These are phyloP conservation scores for Dusona sp. DNA, from an alignment of 2,888 invertebrate genomes.

Conservation along the genomic window DNA sequence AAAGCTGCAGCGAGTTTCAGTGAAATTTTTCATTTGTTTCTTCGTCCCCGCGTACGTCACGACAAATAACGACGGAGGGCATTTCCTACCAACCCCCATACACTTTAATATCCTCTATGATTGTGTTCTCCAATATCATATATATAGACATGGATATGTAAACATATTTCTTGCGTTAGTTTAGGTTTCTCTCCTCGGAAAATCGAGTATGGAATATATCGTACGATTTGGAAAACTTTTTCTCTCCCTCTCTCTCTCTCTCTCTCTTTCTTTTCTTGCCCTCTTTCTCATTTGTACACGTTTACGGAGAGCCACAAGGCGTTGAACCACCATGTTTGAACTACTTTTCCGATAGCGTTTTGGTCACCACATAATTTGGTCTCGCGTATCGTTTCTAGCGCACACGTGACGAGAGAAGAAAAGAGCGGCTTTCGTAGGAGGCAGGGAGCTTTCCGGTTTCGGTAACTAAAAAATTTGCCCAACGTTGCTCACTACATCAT, in stretches of 20 bases:
- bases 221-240: constrained; percentile 31
- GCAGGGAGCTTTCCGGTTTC: constrained; percentile 9
- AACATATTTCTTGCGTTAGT: constrained; percentile 22
- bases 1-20: neutral
- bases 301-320: constrained; percentile 3
- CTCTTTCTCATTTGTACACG: neutral
- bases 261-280: neutral
- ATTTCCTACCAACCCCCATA: neutral
- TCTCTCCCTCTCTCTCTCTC: neutral
- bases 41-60: neutral
- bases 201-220: constrained; percentile 34
- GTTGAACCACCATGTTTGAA: constrained; percentile 17
- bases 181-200: constrained; percentile 17
- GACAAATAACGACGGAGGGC: neutral
- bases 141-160: neutral
- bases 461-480: constrained; percentile 27
- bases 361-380: constrained; percentile 11
- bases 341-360: constrained; percentile 31
- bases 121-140: constrained; percentile 1
- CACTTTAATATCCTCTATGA: neutral
- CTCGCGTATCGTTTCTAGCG: constrained; percentile 9
- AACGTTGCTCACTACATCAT: constrained; percentile 28
- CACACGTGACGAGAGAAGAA: neutral
- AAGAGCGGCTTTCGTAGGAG: neutral
- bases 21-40: neutral